These are phyloP conservation scores for Pycnonotus jocosus DNA, from an alignment of 2,113 vertebrate species.

Conservation along the genomic window DNA sequence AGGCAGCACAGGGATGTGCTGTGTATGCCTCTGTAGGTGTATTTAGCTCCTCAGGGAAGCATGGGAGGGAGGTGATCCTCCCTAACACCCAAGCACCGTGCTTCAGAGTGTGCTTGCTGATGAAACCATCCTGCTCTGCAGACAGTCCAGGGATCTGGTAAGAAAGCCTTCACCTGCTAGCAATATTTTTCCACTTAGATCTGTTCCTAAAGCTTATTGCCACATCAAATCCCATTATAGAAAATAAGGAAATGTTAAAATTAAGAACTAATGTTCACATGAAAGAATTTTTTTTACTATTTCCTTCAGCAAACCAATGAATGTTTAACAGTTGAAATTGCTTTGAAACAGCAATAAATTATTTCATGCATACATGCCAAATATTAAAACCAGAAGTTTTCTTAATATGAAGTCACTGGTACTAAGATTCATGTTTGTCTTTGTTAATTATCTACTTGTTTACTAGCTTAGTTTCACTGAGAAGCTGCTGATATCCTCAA, in stretches of 20 bases:
- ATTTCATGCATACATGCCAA: constrained; percentile 66
- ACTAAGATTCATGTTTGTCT: constrained; percentile 53
- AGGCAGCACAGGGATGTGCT: neutral
- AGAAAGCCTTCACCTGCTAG: constrained; percentile 57
- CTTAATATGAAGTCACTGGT: constrained; percentile 59
- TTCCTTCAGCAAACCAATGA: constrained; percentile 69
- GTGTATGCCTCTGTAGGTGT: neutral
- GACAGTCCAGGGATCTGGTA: neutral
- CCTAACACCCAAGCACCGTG: neutral
- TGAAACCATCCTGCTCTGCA: neutral
- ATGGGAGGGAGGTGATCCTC: neutral
- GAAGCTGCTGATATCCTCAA: constrained; percentile 42
- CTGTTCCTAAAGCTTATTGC: constrained; percentile 55
- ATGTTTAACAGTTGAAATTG: constrained; percentile 65
- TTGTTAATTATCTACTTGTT: constrained; percentile 71
- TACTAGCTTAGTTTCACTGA: constrained; percentile 61
- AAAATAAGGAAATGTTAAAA: constrained; percentile 74
- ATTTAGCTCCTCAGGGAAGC: neutral
- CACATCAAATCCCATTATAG: constrained; percentile 64
- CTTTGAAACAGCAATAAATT: constrained; percentile 72
- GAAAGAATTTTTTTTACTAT: constrained; percentile 61
- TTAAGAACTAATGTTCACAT: constrained; percentile 72
- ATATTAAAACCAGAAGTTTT: constrained; percentile 72
- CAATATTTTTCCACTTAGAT: constrained; percentile 64
- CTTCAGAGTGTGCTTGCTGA: neutral